Evolutionary conservation across 1,140 invertebrate genomes (phyloP), one percentile per base, ranked within the genome.

Genomic region (Drosophila truncata): DNA sequence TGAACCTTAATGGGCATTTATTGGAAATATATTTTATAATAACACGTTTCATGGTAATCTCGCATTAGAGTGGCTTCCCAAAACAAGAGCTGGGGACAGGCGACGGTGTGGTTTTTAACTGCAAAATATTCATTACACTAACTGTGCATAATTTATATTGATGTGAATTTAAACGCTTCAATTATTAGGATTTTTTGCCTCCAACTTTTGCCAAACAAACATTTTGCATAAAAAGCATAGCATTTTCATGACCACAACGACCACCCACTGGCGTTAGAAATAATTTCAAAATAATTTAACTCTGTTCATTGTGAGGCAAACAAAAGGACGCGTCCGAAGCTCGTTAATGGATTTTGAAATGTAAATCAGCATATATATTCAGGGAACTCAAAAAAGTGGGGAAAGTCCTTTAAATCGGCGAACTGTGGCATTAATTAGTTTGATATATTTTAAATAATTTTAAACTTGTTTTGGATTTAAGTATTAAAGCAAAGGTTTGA

Each of bases 101-200:
- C 20, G 42, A 11, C 18, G 10, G 25, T 35, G 18, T 27, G 52
- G 66, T 58, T 41, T 49, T 41, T 35, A 27, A 50, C 16, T 27
- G 39, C 13, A n/a, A 79, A 46, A 46, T 72, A 50, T 71, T 64
- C 37, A 65, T 79, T 57, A 57, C 20, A 37, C 42, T 52, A 57
- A 66, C 60, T 47, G 49, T 69, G 54, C 62, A 69, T 74, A 80
- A 64, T 82, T 81, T 63, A 77, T 63, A 81, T 77, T 81, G 55
- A 82, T 81, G 72, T 44, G 42, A 57, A 49, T 77, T 81, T 82
- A 77, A 80, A 76, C 65, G 71, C 78, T 62, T 60, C 41, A 60
- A 82, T 64, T 61, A 71, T 52, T 70, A 60, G 31, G 11, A 44
- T 65, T 60, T 58, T 66, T 66, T 59, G 31, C 31, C 41, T n/a